Conservation (phyloP, 2,113 vertebrate species). For the Psittacula cyanocephala region DNA sequence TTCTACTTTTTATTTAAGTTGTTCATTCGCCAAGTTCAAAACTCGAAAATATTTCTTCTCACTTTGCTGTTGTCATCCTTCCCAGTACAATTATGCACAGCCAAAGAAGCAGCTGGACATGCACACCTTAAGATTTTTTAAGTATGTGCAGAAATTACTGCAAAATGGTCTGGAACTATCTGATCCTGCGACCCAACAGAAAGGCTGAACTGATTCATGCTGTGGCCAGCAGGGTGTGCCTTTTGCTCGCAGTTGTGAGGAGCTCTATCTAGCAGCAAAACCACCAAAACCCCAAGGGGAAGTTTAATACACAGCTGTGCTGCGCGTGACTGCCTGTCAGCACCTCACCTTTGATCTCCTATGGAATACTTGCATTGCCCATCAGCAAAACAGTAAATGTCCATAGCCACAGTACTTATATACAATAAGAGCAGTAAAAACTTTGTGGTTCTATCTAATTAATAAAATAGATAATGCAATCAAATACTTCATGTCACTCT, state of each 20-base stretch:
- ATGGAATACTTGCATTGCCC: not conserved
- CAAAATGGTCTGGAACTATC: not conserved
- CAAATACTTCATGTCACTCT: not conserved
- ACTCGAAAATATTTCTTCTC: not conserved
- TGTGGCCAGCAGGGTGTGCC: constrained; percentile 22
- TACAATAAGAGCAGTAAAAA: not conserved
- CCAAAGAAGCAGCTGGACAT: not conserved
- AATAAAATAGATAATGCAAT: not conserved
- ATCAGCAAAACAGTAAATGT: not conserved
- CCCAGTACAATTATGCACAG: not conserved
- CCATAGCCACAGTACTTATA: not conserved
- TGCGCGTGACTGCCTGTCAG: not conserved
- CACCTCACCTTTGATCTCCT: not conserved
- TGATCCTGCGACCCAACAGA: not conserved
- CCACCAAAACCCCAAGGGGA: not conserved
- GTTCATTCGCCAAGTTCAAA: not conserved
- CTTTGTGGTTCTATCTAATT: not conserved
- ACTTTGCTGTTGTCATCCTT: not conserved
- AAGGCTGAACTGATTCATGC: not conserved
- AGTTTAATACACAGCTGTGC: not conserved
- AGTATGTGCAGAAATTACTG: not conserved
- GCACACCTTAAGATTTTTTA: not conserved
- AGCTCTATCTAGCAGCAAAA: not conserved
- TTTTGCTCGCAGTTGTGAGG: not conserved
- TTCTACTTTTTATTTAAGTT: not conserved